Base-by-base conservation (phyloP, 2,113 vertebrate species). In the Grus americana region DNA sequence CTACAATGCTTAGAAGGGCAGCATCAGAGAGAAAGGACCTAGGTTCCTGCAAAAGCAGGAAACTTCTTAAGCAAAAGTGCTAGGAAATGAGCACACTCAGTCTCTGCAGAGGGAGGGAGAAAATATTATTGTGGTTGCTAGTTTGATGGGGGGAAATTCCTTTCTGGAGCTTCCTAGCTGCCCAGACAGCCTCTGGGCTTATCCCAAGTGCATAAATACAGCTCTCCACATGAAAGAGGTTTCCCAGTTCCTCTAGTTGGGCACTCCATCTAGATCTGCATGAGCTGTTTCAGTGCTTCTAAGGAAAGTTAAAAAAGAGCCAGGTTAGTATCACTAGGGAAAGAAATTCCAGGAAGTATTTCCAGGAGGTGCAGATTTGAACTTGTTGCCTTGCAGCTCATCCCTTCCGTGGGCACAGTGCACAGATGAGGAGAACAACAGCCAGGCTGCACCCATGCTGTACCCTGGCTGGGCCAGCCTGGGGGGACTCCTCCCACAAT, bases 141-240 rank as follows among this genome's bases (percentile, higher is more conserved):
- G 52, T 79, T 66, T 94, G 61, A 91, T 79, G 54, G 42, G 38
- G 92, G 80, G 36, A 92, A 91, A 93, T 92, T 95, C 76, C 84
- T 91, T 94, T 87, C 87, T 90, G 66, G 61, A 91, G 75, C 54
- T 94, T 96, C 84, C 87, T 91, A 61, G 66, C 91, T 89, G 14
- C 52, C 57, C 61, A 92, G 80, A 87, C 73, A 91, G 86, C 76
- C 72, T 59, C 76, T 86, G 47, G 76, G 79, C 61, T 96, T 92
- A 81, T 89, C 84, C 40, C 21, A 79, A 81, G 68, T 29, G 6
- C 57, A 85, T 68, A 84, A 87, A 89, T 24, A 95, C 30, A 94
- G 57, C 44, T 91, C 87, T 89, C 44, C 55, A 52, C 70, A 92
- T 81, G 76, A 95, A 94, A 96, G 80, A 91, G 73, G 80, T 75